A percentile compares a stretch with the other conserved stretches of the same genome.
Evolutionary conservation across 53 echinoderm and acorn worm species (phyloP).

Genomic region (Mesocentrotus franciscanus): DNA sequence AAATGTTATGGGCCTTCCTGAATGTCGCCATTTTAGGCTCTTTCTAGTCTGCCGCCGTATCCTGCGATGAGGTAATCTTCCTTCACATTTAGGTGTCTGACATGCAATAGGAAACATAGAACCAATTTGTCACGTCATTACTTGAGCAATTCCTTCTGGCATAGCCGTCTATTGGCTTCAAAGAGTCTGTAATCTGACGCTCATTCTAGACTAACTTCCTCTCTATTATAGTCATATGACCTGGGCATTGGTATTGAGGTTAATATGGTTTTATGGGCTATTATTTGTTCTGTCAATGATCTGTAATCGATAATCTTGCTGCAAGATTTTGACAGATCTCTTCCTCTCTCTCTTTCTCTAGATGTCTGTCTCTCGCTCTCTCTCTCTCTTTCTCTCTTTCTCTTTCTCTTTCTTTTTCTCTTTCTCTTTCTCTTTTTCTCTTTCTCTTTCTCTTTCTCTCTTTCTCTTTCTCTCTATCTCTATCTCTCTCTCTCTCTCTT

Average conservation of each 20-base stretch:
- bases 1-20: background rate
- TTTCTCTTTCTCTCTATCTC: background rate
- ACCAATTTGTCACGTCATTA: background rate
- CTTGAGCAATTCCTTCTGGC: background rate
- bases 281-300: background rate
- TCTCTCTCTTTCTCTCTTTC: background rate
- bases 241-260: constrained; percentile 1
- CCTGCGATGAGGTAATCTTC: background rate
- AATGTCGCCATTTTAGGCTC: background rate
- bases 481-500: constrained; percentile 14
- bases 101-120: background rate
- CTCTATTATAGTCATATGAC: background rate
- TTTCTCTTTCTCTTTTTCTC: background rate
- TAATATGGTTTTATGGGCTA: constrained; percentile 15
- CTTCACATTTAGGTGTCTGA: background rate
- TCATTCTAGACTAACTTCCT: constrained; percentile 22
- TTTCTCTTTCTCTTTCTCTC: background rate
- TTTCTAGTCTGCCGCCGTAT: background rate
- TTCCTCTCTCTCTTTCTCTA: background rate
- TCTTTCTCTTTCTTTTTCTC: background rate
- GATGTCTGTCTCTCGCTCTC: background rate
- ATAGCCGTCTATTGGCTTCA: background rate
- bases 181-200: background rate
- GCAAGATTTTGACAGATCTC: background rate
- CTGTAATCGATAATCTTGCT: background rate